Evolutionary conservation across 1,140 invertebrate genomes (phyloP), one percentile per base, ranked within the genome.

Genomic region (Camponotus vicinus): DNA sequence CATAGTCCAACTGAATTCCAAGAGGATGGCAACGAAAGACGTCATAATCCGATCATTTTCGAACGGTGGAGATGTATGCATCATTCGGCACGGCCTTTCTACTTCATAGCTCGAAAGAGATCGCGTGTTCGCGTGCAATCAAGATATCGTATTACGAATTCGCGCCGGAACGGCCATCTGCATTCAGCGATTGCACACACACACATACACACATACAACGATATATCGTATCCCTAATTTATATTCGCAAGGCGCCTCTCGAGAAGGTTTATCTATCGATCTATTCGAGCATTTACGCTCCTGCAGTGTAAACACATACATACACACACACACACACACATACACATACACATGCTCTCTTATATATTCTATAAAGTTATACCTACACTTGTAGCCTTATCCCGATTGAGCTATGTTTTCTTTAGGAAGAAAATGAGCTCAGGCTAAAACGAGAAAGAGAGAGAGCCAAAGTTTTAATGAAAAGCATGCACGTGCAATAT

Each of bases 121-220:
- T 92, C 88, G 91, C 91, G 91, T 92, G 91, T 64, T 92, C 83
- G 86, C 84, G 84, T 90, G 91, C 87, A 91, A 92, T 92, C 87
- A 87, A 91, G 80, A 87, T 90, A 89, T 92, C 88, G 88, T 86
- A 92, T 92, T 92, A 92, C 90, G 86, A 90, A 91, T 92, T 92
- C 90, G 88, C 91, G 91, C 92, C 88, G 91, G 92, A 92, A 92
- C 91, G 86, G 84, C 85, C 92, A 92, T 88, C 90, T 92, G 92
- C 89, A 90, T 92, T 90, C 83, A 80, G 52, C 73, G 91, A 92
- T 92, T 90, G 83, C 89, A 80, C 83, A 89, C 61, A 78, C 79
- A 52, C 4, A 52, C 15, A 52, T 5, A 15, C 49, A 15, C 3
- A 49, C 45, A 49, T 7, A 52, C 15, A 15, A 5, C 87, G 67